These are phyloP conservation scores for Melanogrammus aeglefinus DNA, from an alignment of 2,797 vertebrate genomes.

Conservation along the genomic window DNA sequence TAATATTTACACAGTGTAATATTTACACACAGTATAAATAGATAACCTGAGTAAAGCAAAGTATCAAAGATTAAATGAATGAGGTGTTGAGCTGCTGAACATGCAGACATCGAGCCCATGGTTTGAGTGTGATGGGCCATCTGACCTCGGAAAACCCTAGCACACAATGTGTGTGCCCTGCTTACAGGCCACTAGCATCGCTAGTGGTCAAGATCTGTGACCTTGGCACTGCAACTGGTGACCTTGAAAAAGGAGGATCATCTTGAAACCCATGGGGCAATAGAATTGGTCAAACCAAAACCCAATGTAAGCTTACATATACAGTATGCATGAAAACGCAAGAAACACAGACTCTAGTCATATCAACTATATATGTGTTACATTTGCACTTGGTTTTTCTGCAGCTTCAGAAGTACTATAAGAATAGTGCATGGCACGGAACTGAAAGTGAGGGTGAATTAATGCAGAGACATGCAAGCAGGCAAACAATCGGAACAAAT, in stretches of 20 bases:
- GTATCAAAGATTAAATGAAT: no score
- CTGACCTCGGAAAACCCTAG: no score
- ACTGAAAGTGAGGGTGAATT: not conserved
- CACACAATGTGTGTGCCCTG: not conserved
- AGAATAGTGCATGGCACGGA: not conserved
- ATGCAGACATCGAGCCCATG: no score
- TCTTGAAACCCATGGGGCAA: not conserved
- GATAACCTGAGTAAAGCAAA: no score
- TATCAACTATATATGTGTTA: no score
- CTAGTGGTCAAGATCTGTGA: constrained; percentile 20
- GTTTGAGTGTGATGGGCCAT: no score
- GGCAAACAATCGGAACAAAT: not conserved
- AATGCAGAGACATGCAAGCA: not conserved
- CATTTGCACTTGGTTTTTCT: not conserved
- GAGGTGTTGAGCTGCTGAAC: no score
- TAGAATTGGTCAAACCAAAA: constrained; percentile 1
- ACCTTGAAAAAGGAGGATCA: constrained; percentile 23
- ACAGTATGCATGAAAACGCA: no score
- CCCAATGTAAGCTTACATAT: no score
- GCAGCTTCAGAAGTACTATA: not conserved
- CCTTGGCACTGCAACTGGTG: constrained; percentile 31
- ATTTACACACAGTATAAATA: no score
- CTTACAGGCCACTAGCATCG: not conserved
- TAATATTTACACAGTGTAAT: no score
- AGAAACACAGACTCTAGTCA: no score